phyloP scores from a whole-genome alignment of 2,888 invertebrate species.

The Dryococelus australis region DNA sequence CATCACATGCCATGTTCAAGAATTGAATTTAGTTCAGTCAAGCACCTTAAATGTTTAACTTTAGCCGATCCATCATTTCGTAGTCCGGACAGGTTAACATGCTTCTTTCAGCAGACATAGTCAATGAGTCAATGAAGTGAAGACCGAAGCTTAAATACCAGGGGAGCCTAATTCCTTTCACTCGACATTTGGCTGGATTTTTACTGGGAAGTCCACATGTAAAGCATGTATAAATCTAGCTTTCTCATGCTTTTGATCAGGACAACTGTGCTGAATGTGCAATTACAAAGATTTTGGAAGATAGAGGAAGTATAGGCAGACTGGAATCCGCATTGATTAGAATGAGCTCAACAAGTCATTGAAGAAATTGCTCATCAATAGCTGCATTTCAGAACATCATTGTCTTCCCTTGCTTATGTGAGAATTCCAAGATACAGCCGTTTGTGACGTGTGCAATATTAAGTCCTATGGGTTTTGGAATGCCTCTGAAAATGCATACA shows the following conservation, averaged over 20 bases:
- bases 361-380: no score
- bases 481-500: no score
- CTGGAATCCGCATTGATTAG: no score
- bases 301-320: not conserved
- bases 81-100: not conserved
- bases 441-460: no score
- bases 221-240: not conserved
- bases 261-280: not conserved
- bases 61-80: not conserved
- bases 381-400: no score
- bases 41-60: not conserved
- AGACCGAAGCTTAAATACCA: not conserved
- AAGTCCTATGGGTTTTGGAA: no score
- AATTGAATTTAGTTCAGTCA: no score
- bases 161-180: not conserved
- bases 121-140: not conserved
- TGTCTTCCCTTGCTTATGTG: no score
- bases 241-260: not conserved
- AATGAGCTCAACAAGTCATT: no score
- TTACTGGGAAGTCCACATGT: not conserved
- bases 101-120: not conserved
- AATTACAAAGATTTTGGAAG: not conserved
- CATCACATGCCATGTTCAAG: no score
- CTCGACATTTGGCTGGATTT: not conserved
- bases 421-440: no score